Base-by-base conservation (phyloP, 2,888 invertebrate species). In the Latrodectus hesperus region DNA sequence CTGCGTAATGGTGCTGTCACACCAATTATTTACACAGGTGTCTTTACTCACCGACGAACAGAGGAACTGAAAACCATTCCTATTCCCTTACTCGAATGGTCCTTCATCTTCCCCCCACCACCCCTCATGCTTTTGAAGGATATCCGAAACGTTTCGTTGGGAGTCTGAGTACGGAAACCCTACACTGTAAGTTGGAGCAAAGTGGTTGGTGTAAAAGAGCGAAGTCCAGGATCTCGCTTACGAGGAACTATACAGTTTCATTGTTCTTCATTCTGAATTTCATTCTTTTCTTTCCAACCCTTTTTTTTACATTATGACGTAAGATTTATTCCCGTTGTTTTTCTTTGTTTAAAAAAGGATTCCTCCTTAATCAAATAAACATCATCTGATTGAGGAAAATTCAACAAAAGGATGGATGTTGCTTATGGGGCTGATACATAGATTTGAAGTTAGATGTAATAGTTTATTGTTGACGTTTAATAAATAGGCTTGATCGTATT, bases 1-100 rank as follows among this genome's bases (percentile, higher is more conserved):
- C 38, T 12, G 64, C 64, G 80, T 86, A 86, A 86, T 86, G 86
- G 86, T 55, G 51, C 86, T 86, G 86, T 86, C 86, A 86, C 38
- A 49, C 80, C 86, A 86, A 86, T 86, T 86, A 86, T 86, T 86
- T 86, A 79, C 86, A 86, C 86, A 86, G 86, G 86, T 86, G 86
- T 80, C 70, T 86, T 81, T 86, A 86, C 80, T 80, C 86, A 71
- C 72, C 60, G 38, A 52, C 55, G 53, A 71, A 68, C 75, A 9
- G 65, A n/a, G 74, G 86, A 86, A 86, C 70, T 10, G 80, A 76
- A 86, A 76, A 86, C 76, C 80, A 60, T 38, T 38, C 53, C 77
- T 75, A n/a, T 75, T 70, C 60, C 79, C 60, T 11, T 26, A 60
- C 72, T 51, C 17, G 11, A 68, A 17, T 68, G 12, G n/a, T 17